These are phyloP conservation scores for Prinia subflava DNA, from an alignment of 2,113 vertebrate genomes.

Conservation along the genomic window DNA sequence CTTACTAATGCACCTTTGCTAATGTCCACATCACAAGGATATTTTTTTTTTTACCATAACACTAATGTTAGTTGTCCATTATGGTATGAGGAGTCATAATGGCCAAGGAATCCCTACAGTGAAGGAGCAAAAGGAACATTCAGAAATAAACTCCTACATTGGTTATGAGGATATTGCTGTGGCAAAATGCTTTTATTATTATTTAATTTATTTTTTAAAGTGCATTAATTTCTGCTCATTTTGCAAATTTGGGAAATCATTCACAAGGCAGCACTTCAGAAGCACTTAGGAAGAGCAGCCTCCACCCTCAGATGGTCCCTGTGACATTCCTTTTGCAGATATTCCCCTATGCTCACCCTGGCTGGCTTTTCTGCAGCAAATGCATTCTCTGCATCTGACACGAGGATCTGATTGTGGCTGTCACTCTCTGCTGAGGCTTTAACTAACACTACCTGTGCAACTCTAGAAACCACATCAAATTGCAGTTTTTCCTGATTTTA, in stretches of 20 bases:
- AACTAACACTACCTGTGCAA: conserved; percentile 19
- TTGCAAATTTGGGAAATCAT: not conserved
- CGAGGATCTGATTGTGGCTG: not conserved
- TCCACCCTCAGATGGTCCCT: not conserved
- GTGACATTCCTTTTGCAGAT: not conserved
- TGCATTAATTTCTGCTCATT: not conserved
- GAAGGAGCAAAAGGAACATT: conserved; percentile 24
- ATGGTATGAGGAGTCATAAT: conserved; percentile 16
- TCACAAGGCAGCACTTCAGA: not conserved
- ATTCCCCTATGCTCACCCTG: not conserved
- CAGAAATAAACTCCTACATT: not conserved
- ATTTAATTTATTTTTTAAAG: not conserved
- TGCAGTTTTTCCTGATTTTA: conserved; percentile 59
- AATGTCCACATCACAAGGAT: conserved; percentile 30
- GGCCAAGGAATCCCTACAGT: conserved; percentile 32
- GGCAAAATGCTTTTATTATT: not conserved
- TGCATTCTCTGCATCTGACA: not conserved
- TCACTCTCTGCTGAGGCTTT: conserved; percentile 3
- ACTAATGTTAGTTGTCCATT: conserved; percentile 52
- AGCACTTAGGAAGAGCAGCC: not conserved
- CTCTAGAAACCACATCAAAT: conserved; percentile 50
- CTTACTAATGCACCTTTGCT: conserved; percentile 58
- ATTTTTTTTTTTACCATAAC: not conserved
- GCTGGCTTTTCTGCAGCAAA: not conserved
- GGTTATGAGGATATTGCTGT: not conserved